Conservation (phyloP, 2,113 vertebrate species). For the Etheostoma cragini region DNA sequence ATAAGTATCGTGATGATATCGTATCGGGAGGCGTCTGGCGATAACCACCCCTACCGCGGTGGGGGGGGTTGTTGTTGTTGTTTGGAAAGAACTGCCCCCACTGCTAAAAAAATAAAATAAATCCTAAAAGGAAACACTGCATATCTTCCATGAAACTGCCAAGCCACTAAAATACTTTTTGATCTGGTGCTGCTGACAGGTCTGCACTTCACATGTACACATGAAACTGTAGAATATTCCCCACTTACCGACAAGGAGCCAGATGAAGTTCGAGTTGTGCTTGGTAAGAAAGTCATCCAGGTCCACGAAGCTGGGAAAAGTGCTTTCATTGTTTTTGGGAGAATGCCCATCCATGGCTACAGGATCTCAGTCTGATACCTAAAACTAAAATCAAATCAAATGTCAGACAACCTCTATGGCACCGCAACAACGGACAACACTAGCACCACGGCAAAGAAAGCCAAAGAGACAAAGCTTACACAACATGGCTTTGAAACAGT, state of each 20-base stretch:
- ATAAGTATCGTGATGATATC: too few species aligned
- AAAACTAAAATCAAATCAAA: conserved; percentile 45
- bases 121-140: too few species aligned
- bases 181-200: neutral
- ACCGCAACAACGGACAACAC: neutral
- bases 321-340: conserved; percentile 88
- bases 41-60: too few species aligned
- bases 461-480: neutral
- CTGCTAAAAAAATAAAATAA: too few species aligned
- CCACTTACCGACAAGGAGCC: conserved; percentile 94
- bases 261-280: conserved; percentile 96
- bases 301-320: conserved; percentile 90
- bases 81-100: too few species aligned
- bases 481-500: neutral
- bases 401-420: neutral
- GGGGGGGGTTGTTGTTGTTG: too few species aligned
- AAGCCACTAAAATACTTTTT: neutral
- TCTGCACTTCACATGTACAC: conserved; percentile 3
- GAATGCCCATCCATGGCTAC: conserved; percentile 81
- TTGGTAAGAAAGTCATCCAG: conserved; percentile 93
- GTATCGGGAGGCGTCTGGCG: too few species aligned
- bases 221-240: neutral
- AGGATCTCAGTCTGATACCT: conserved; percentile 60
- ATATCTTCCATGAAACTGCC: too few species aligned
- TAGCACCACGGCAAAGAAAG: neutral